Evolutionary conservation across 2,888 invertebrate species (phyloP), one percentile per base, ranked within the genome.

Genomic region (Drosophila neonasuta): DNA sequence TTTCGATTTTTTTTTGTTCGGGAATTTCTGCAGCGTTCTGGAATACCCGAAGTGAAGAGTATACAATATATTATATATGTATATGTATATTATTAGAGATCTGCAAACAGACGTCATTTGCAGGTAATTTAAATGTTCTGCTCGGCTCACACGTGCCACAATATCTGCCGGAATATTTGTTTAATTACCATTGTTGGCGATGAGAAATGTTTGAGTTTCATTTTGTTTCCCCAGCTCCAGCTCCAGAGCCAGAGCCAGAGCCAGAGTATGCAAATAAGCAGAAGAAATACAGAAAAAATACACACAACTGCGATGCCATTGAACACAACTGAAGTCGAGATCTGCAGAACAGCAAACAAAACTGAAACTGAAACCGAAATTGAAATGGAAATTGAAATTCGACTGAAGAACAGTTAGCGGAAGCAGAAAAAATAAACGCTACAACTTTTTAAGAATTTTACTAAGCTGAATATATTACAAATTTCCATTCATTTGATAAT

Each of bases 131-230:
- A 2, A 42, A 41, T 49, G 41, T 9, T 39, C 24, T 24, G 24
- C 34, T 10, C 8, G 5, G 32, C 42, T 39, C 34, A 59, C 60
- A 60, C 60, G 46, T 46, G 60, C 60, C 60, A 52, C 29, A 34
- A 34, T 45, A 30, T 30, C 68, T 49, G 64, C 36, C 30, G 30
- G 39, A 41, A 45, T 57, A 57, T 57, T 57, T 57, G 39, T 11
- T 48, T 57, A 57, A 57, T 48, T 57, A 9, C 24, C 45, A 54
- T 36, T 55, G 55, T 45, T 9, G 34, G 44, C 24, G 32, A 10
- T 45, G 52, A 11, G 30, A 52, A 52, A 45, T 55, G 48, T 46
- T 48, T 57, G 30, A 30, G 36, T 30, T 57, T 57, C 11, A 29
- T 54, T 54, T 42, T 42, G 30, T 6, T 24, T 13, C 24, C 24